Percentiles rank a stretch among this genome's conserved stretches.
Conservation (phyloP, 2,888 invertebrate genomes). For the Nephrotoma guestfalica region DNA sequence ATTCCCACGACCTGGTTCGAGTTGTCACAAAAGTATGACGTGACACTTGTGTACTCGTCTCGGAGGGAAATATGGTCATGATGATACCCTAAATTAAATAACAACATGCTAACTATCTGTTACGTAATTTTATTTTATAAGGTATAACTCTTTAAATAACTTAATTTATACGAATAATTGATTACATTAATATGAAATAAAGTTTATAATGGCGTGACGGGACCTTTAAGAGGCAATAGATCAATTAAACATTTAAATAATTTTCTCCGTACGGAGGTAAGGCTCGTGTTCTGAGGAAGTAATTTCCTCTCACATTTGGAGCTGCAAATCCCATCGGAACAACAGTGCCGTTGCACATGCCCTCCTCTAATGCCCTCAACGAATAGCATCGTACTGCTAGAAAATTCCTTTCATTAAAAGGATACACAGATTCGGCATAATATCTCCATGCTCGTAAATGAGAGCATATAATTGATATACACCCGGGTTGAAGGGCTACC, state of each 20-base stretch:
- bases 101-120: too few relatives aligned
- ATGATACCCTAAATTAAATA: too few relatives aligned
- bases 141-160: too few relatives aligned
- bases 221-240: too few relatives aligned
- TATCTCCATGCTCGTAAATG: slow-evolving; percentile 8
- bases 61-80: too few relatives aligned
- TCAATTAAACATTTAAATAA: neutral
- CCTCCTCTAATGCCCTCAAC: neutral
- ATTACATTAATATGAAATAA: too few relatives aligned
- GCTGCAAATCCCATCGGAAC: slow-evolving; percentile 7
- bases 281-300: slow-evolving; percentile 6
- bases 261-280: neutral
- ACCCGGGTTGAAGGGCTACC: slow-evolving; percentile 8
- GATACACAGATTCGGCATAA: slow-evolving; percentile 9
- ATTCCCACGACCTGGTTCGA: too few relatives aligned
- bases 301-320: slow-evolving; percentile 6
- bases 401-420: slow-evolving; percentile 7
- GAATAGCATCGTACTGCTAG: slow-evolving; percentile 6
- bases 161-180: too few relatives aligned
- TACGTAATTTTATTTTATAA: too few relatives aligned
- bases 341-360: neutral
- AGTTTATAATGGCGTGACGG: too few relatives aligned
- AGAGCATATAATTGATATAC: slow-evolving; percentile 7
- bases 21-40: too few relatives aligned
- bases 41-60: too few relatives aligned